phyloP scores from a whole-genome alignment of 2,797 vertebrate genomes.

The Simalia tracyae region DNA sequence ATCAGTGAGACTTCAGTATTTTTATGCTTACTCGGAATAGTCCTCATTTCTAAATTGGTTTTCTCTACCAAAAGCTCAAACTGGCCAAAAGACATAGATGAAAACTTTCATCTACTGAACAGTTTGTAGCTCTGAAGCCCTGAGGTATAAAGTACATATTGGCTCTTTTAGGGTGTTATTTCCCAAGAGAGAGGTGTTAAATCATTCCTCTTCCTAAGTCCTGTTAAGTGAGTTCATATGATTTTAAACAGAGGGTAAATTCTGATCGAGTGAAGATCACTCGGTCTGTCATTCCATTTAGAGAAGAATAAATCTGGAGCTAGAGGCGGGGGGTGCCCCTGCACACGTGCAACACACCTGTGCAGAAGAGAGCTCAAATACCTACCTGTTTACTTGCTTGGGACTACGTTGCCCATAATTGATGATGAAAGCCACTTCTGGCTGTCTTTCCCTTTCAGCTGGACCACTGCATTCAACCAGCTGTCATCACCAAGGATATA shows the following conservation, averaged over 20 bases:
- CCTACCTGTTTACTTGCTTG: background rate
- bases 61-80: background rate
- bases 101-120: background rate
- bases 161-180: too few species aligned
- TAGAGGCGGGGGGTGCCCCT: background rate
- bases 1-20: background rate
- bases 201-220: background rate
- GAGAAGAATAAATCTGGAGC: background rate
- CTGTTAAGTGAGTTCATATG: background rate
- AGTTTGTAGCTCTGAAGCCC: background rate
- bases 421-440: background rate
- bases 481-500: slow-evolving; percentile 96
- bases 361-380: background rate
- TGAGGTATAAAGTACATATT: background rate
- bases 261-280: background rate
- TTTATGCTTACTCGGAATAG: background rate
- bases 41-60: background rate
- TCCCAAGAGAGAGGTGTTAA: background rate
- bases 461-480: slow-evolving; percentile 98
- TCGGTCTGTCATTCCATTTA: background rate
- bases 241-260: background rate
- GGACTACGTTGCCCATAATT: background rate
- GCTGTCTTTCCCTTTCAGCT: slow-evolving; percentile 76
- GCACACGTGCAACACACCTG: background rate
- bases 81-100: background rate